phyloP scores from a whole-genome alignment of 92 coral and sea anemone species.

The Palythoa grandis region DNA sequence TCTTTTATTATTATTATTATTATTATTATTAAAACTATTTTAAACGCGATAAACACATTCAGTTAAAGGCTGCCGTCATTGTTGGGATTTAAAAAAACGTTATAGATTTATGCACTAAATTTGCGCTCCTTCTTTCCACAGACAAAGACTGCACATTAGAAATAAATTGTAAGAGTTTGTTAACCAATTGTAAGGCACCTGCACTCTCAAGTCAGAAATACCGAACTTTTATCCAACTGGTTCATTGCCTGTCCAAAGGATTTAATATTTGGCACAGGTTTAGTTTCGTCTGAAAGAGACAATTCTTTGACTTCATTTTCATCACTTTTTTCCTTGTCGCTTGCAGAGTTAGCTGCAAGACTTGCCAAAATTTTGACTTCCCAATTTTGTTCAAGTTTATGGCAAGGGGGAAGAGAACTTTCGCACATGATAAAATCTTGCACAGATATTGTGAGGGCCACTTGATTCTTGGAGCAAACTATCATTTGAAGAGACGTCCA shows the following conservation, averaged over 20 bases:
- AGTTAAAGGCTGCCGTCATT: too few relatives aligned
- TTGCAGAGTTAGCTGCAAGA: neutral
- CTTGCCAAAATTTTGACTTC: neutral
- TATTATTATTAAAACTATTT: too few relatives aligned
- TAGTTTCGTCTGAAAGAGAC: slow-evolving; percentile 3
- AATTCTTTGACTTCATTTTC: neutral
- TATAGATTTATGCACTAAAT: neutral
- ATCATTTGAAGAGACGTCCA: neutral
- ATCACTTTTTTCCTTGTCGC: neutral
- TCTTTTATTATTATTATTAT: too few relatives aligned
- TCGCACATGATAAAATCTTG: neutral
- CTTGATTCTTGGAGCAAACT: slow-evolving; percentile 2
- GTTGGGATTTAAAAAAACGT: neutral
- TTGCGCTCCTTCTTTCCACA: neutral
- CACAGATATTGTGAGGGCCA: neutral
- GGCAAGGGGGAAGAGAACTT: neutral
- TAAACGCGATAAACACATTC: too few relatives aligned
- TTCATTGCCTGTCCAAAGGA: neutral
- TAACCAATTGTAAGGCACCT: neutral
- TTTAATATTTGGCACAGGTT: neutral
- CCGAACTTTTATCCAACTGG: neutral
- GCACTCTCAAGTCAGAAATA: neutral
- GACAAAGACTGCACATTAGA: too few relatives aligned
- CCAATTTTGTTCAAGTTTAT: neutral
- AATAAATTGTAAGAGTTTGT: neutral